A percentile compares a stretch with the other conserved stretches of the same genome.
phyloP scores from a whole-genome alignment of 1,140 invertebrate genomes.

The Agrilus planipennis region DNA sequence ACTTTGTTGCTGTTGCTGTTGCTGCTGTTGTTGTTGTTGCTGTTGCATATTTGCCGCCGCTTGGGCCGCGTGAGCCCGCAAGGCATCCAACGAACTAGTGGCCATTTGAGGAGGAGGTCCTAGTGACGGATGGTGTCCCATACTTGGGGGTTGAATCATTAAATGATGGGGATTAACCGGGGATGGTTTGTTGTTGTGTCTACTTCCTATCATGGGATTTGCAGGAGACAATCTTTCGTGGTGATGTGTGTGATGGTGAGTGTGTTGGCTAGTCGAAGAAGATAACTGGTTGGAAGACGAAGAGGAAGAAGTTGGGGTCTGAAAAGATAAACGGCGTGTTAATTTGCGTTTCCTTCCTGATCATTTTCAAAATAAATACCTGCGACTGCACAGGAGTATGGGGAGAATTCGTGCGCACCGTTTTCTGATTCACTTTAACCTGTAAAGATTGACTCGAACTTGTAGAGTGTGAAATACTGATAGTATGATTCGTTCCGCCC shows the following conservation, averaged over 20 bases:
- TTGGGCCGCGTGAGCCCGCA: slow-evolving; percentile 47
- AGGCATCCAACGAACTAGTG: slow-evolving; percentile 43
- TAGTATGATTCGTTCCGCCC: slow-evolving; percentile 41
- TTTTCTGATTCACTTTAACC: slow-evolving; percentile 33
- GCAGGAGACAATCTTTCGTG: slow-evolving; percentile 41
- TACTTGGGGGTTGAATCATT: slow-evolving; percentile 47
- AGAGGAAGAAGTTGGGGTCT: slow-evolving; percentile 38
- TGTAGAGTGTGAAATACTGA: slow-evolving; percentile 52
- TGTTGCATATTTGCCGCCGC: slow-evolving; percentile 39
- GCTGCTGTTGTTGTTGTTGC: no score
- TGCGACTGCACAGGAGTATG: slow-evolving; percentile 39
- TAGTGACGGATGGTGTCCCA: slow-evolving; percentile 36
- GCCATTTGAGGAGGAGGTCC: slow-evolving; percentile 36
- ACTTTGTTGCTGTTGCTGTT: slow-evolving; percentile 35
- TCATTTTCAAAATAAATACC: slow-evolving; percentile 2
- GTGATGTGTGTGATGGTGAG: slow-evolving; percentile 44
- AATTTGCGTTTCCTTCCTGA: neutral
- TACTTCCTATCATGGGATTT: slow-evolving; percentile 22
- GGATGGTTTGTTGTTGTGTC: slow-evolving; percentile 24
- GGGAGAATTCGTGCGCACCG: slow-evolving; percentile 38
- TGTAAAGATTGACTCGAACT: slow-evolving; percentile 46
- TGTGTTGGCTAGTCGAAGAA: slow-evolving; percentile 34
- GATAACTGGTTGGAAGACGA: slow-evolving; percentile 36
- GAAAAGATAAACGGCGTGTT: slow-evolving; percentile 29
- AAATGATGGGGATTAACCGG: slow-evolving; percentile 49